phyloP scores from a whole-genome alignment of 2,888 invertebrate genomes.

The Chrysolina oricalcia region DNA sequence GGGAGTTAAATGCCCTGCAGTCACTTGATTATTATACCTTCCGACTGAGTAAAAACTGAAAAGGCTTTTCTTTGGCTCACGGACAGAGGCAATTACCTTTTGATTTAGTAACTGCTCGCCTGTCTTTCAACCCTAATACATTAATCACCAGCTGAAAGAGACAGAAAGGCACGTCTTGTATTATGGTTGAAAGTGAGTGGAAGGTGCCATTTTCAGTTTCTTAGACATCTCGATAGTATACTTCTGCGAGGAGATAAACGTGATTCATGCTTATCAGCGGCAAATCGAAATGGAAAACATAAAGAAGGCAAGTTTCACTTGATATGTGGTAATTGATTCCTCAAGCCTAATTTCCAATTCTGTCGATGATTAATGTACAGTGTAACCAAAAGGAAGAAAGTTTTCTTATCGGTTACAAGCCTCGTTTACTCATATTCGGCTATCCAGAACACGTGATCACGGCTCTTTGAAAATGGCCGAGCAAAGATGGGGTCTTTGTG shows the following conservation, averaged over 20 bases:
- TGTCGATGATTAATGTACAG: too few species aligned
- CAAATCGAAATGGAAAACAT: not conserved
- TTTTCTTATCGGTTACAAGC: too few species aligned
- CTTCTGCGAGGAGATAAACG: not conserved
- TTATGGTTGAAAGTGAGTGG: conserved; percentile 1
- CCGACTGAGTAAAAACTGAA: conserved; percentile 52
- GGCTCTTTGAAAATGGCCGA: too few species aligned
- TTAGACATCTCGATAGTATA: not conserved
- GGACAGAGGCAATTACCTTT: conserved; percentile 50
- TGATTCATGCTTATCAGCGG: not conserved
- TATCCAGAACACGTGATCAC: too few species aligned
- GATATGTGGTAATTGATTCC: not conserved
- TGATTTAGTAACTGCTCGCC: conserved; percentile 43
- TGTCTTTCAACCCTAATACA: conserved; percentile 44
- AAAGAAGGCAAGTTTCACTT: not conserved
- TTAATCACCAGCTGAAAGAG: conserved; percentile 39
- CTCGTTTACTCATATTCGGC: too few species aligned
- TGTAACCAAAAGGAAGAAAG: too few species aligned
- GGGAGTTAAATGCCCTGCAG: conserved; percentile 63
- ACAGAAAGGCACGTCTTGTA: conserved; percentile 30
- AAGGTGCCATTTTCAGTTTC: conserved; percentile 1
- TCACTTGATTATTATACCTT: conserved; percentile 60
- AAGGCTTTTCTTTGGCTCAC: conserved; percentile 42
- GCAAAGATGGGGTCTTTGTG: too few species aligned
- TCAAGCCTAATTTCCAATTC: not conserved